phyloP scores from a whole-genome alignment of 2,888 invertebrate species.

The Azorinus chamasolen region DNA sequence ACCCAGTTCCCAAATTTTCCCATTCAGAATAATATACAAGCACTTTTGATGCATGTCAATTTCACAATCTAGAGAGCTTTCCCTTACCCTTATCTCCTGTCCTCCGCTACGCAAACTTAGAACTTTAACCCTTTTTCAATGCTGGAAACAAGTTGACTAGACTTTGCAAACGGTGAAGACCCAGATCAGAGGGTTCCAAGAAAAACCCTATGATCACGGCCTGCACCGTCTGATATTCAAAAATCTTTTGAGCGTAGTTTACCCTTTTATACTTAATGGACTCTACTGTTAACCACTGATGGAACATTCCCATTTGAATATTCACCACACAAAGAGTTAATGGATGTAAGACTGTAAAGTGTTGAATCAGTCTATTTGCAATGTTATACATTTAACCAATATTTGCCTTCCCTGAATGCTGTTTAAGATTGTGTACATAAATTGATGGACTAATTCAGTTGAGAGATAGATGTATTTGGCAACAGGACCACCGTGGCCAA shows the following conservation, averaged over 20 bases:
- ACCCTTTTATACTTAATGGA: too few relatives aligned
- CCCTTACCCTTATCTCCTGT: conserved; percentile 34
- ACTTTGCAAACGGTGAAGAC: too few relatives aligned
- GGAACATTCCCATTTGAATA: too few relatives aligned
- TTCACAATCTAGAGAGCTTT: conserved; percentile 50
- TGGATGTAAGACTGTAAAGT: conserved; percentile 52
- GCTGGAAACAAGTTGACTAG: too few relatives aligned
- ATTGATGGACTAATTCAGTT: conserved; percentile 45
- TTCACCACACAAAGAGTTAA: too few relatives aligned
- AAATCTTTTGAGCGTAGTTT: too few relatives aligned
- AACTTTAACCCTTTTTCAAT: conserved; percentile 8
- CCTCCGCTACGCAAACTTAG: conserved; percentile 36
- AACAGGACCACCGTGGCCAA: not conserved
- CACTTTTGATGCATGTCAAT: conserved; percentile 51
- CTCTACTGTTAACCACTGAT: too few relatives aligned
- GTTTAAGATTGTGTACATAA: conserved; percentile 57
- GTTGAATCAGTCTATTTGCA: conserved; percentile 54
- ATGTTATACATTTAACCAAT: conserved; percentile 61
- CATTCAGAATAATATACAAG: conserved; percentile 44
- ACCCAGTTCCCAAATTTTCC: conserved; percentile 51
- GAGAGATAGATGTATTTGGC: conserved; percentile 11
- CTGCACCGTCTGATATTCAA: too few relatives aligned
- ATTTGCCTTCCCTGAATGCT: conserved; percentile 60
- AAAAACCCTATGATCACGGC: too few relatives aligned
- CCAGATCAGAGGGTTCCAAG: too few relatives aligned